Evolutionary conservation across 1,140 invertebrate genomes (phyloP), one percentile per base, ranked within the genome.

Genomic region (Mycetomoellerius zeteki): DNA sequence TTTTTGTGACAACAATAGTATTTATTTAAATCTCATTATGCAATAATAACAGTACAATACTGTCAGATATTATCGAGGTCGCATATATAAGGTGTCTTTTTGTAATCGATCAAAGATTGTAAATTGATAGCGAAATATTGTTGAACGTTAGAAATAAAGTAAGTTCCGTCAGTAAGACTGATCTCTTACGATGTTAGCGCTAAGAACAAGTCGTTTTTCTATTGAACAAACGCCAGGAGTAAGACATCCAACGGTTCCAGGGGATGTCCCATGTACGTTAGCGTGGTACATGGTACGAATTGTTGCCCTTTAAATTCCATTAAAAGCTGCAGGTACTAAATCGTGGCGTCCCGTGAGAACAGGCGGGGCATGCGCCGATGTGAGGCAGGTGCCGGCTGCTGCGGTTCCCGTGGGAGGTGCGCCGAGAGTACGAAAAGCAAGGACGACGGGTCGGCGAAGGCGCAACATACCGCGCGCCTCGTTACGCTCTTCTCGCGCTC

Each of bases 401-500:
- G 82, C 73, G 30, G 82, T 85, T 85, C 82, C 30, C 58, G 73
- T 85, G 82, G 82, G 82, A 78, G 82, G 58, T 85, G 82, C 75
- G 82, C 77, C 82, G 82, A 76, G 82, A 76, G 73, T 54, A 85
- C 58, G 82, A 85, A 67, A 85, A 85, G 73, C 72, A 78, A 85
- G 82, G 73, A 85, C 60, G 80, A 84, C 73, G 73, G 47, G 43
- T 50, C 58, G 81, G 50, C 58, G 75, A 85, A 78, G 82, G 82
- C 82, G 82, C 82, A 85, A 84, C 54, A 21, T 78, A 67, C 60
- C 75, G 73, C 60, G 82, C 75, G 73, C 60, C 58, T 69, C 21
- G 82, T 76, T 78, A 85, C 30, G 33, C 24, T 85, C 58, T 78
- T 78, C 82, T 85, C 58, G 21, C 72, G 37, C n/a, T 56, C 54